Evolutionary conservation across 2,797 vertebrate genomes (phyloP), one percentile per base, ranked within the genome.

Genomic region (Triplophysa yarkandensis): DNA sequence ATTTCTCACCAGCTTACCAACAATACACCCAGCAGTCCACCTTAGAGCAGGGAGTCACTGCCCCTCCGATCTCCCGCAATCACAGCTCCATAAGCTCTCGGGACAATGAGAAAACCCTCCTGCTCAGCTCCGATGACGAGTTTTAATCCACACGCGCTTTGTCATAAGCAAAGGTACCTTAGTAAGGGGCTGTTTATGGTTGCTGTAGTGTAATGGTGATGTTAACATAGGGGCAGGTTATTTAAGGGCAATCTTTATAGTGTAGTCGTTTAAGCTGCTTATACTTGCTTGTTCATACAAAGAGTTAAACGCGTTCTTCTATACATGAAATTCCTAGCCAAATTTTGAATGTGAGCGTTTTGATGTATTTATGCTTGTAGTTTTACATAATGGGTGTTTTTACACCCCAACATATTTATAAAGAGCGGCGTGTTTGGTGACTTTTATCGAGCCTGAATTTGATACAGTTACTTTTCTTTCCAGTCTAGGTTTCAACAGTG

Each of bases 1-100:
- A 99, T 91, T 99, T 99, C 90, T 99, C 97, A 0, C 97, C 97
- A 0, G 97, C 97, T 64, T 99, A 98, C 91, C 97, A 99, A 92
- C 96, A 99, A 91, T 99, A 99, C 90, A 99, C 97, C 0, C 97
- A 99, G 84, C 97, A 99, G 90, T 94, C 96, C 2, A 98, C 95
- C 0, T 88, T 98, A 89, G 97, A 99, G 89, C 91, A 89, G 81
- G 89, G 90, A 7, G 87, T 68, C 28, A 64, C 74, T 0, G 91
- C 94, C 0, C 90, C 92, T 0, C 64, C 93, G 9, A 86, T 92
- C 50, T 90, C 90, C 0, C 95, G 94, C 25, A 87, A 90, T 52
- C 93, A 94, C 86, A 88, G 91, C 71, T 66, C 84, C 54, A 76
- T 89, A 0, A 83, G 91, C 0, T 66, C 87, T 68, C 92, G 94